These are phyloP conservation scores for Coleophora deauratella DNA, from an alignment of 2,888 invertebrate species.

Conservation along the genomic window DNA sequence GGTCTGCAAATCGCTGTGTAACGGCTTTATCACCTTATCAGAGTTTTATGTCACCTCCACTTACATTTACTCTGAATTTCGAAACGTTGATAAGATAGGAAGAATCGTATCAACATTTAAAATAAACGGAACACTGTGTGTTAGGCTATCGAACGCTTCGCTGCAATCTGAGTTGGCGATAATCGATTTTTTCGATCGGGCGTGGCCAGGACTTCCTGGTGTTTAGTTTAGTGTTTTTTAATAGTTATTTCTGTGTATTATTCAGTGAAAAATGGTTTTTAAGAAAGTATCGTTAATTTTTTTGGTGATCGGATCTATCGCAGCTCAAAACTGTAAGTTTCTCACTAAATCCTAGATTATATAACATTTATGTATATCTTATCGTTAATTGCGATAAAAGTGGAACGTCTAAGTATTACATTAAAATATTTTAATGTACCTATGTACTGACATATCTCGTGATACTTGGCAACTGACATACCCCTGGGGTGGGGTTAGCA, in stretches of 20 bases:
- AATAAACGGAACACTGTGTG: slow-evolving; percentile 29
- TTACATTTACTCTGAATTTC: slow-evolving; percentile 59
- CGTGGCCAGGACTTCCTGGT: slow-evolving; percentile 16
- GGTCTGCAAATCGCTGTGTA: slow-evolving; percentile 15
- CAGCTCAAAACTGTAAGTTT: slow-evolving; percentile 33
- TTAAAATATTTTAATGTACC: too few species aligned
- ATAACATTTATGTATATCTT: neutral
- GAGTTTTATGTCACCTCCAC: slow-evolving; percentile 29
- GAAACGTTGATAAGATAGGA: slow-evolving; percentile 54
- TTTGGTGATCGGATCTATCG: slow-evolving; percentile 27
- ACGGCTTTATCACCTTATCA: slow-evolving; percentile 29
- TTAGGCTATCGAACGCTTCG: slow-evolving; percentile 30
- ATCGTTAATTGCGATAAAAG: slow-evolving; percentile 1
- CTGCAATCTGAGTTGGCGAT: slow-evolving; percentile 14
- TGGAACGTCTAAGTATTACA: too few species aligned
- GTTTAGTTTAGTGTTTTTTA: slow-evolving; percentile 15
- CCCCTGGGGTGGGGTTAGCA: too few species aligned
- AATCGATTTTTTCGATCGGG: slow-evolving; percentile 9
- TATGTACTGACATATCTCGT: too few species aligned
- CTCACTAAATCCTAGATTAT: slow-evolving; percentile 1
- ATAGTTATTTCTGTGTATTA: slow-evolving; percentile 17
- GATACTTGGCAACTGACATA: too few species aligned
- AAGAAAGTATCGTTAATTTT: slow-evolving; percentile 26
- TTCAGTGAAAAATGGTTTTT: slow-evolving; percentile 34
- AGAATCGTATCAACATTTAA: slow-evolving; percentile 31